phyloP scores from a whole-genome alignment of 2,888 invertebrate genomes.

The Pollenia labialis region DNA sequence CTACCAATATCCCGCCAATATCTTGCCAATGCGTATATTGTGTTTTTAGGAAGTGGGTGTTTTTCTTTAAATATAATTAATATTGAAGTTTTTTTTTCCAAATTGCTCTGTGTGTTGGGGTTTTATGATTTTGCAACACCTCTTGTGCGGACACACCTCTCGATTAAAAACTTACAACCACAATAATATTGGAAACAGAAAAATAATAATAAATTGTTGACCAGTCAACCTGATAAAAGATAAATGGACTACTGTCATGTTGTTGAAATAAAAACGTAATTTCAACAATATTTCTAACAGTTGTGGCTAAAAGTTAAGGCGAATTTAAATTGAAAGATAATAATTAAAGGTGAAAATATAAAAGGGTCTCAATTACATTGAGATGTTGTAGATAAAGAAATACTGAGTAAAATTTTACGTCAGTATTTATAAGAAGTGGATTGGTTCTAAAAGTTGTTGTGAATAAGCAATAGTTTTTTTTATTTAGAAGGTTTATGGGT shows the following conservation, averaged over 20 bases:
- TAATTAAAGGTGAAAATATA: neutral
- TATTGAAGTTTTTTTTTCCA: slow-evolving; percentile 57
- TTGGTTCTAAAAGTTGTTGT: too few relatives aligned
- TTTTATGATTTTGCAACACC: slow-evolving; percentile 69
- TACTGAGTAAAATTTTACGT: too few relatives aligned
- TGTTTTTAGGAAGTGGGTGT: slow-evolving; percentile 70
- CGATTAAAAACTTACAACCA: slow-evolving; percentile 63
- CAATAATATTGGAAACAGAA: slow-evolving; percentile 27
- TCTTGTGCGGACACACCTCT: slow-evolving; percentile 68
- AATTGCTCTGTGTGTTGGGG: slow-evolving; percentile 36
- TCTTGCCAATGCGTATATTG: slow-evolving; percentile 36
- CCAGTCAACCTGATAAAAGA: slow-evolving; percentile 63
- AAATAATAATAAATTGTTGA: slow-evolving; percentile 63
- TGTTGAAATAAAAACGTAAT: slow-evolving; percentile 60
- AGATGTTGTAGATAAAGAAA: neutral
- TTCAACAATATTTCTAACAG: slow-evolving; percentile 45
- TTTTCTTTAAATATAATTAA: slow-evolving; percentile 69
- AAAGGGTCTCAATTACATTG: neutral
- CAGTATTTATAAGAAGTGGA: too few relatives aligned
- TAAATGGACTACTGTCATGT: slow-evolving; percentile 58
- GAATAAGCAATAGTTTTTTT: too few relatives aligned
- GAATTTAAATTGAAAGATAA: slow-evolving; percentile 14
- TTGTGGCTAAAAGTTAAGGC: neutral
- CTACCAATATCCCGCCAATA: neutral
- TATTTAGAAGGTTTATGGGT: too few relatives aligned